Percentiles rank a stretch among this genome's conserved stretches.
phyloP scores from a whole-genome alignment of 2,797 vertebrate genomes.

The Peromyscus melanophrys region DNA sequence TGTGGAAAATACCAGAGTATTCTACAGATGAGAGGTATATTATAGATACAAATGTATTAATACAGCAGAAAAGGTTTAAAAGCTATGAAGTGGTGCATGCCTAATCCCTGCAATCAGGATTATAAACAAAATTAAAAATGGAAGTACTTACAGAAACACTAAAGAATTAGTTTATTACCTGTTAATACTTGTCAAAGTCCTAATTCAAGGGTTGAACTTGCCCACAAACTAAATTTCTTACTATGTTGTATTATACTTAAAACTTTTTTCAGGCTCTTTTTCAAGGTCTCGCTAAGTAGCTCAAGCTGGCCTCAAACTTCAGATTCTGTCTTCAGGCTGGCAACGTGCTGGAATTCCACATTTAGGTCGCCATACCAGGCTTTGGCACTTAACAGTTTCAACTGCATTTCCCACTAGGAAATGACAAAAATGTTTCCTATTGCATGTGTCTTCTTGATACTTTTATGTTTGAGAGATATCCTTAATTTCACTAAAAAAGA shows the following conservation, averaged over 20 bases:
- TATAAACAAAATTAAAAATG: not conserved
- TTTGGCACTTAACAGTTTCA: not conserved
- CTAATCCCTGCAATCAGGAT: not conserved
- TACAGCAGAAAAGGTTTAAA: slow-evolving; percentile 38
- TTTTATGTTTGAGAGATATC: not conserved
- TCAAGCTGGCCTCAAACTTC: not conserved
- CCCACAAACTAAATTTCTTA: not conserved
- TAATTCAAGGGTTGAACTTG: slow-evolving; percentile 47
- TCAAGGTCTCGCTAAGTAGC: not conserved
- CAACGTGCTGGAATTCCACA: not conserved
- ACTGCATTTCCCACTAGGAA: slow-evolving; percentile 2
- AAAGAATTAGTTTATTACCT: not conserved
- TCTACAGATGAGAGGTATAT: not conserved
- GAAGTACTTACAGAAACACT: not conserved
- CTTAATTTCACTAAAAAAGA: slow-evolving; percentile 50
- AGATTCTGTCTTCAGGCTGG: not conserved
- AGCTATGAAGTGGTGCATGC: not conserved
- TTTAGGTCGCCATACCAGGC: not conserved
- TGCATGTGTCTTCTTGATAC: not conserved
- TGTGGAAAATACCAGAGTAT: not conserved
- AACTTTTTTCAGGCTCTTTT: not conserved
- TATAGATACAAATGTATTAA: slow-evolving; percentile 34
- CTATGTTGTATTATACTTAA: not conserved
- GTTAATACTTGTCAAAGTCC: slow-evolving; percentile 1
- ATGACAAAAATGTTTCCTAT: not conserved